A percentile compares a stretch with the other conserved stretches of the same genome.
Conservation (phyloP, 2,797 vertebrate species). For the Thunnus albacares region DNA sequence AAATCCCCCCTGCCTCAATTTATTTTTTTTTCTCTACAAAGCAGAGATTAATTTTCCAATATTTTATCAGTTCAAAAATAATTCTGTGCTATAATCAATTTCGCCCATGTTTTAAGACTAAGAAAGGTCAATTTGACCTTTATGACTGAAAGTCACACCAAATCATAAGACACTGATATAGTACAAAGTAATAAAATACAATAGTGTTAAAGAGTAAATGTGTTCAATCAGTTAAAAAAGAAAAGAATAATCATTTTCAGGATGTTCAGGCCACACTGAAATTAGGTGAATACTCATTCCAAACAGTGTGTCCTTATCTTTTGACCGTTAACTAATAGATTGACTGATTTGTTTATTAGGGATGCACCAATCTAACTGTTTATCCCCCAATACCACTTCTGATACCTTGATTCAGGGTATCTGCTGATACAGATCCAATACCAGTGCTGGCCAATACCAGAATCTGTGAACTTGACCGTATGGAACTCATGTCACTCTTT, state of each 20-base stretch:
- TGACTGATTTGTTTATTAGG: not conserved
- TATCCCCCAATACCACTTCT: too few species aligned
- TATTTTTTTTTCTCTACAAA: constrained; percentile 37
- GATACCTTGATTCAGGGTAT: too few species aligned
- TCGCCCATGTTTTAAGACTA: constrained; percentile 35
- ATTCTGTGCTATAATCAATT: constrained; percentile 52
- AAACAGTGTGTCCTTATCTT: not conserved
- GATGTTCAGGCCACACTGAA: not conserved
- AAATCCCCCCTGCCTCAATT: constrained; percentile 69
- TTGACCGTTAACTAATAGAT: not conserved
- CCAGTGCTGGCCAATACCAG: too few species aligned
- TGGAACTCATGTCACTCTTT: too few species aligned
- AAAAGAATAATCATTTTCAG: not conserved
- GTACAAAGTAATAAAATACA: constrained; percentile 5
- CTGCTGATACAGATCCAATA: too few species aligned
- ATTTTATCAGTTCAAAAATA: constrained; percentile 67
- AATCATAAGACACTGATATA: constrained; percentile 7
- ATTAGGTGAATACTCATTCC: not conserved
- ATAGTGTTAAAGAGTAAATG: not conserved
- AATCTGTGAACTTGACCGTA: too few species aligned
- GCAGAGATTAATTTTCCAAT: constrained; percentile 59
- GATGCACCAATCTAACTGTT: too few species aligned
- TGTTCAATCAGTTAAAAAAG: not conserved
- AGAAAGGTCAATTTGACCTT: constrained; percentile 43
- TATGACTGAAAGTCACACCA: constrained; percentile 36